These are phyloP conservation scores for Papilio demoleus DNA, from an alignment of 2,888 invertebrate genomes.

Conservation along the genomic window DNA sequence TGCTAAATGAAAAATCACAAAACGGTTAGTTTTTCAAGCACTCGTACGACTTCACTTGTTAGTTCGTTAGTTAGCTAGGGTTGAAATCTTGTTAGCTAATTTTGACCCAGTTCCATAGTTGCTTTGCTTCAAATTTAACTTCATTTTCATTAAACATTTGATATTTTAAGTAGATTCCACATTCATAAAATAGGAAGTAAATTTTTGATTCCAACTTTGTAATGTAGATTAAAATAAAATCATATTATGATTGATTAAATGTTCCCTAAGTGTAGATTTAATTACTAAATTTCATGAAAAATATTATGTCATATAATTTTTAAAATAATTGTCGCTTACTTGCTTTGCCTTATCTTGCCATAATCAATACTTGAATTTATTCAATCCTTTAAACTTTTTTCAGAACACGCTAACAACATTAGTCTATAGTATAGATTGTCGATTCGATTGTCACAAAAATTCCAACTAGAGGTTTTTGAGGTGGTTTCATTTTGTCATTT, in stretches of 20 bases:
- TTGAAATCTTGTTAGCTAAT: slow-evolving; percentile 38
- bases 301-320: no score
- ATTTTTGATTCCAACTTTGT: not conserved
- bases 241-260: not conserved
- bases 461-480: no score
- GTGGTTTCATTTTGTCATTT: no score
- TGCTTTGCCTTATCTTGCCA: no score
- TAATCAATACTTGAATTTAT: no score
- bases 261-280: no score
- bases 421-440: no score
- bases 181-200: not conserved
- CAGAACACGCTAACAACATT: no score
- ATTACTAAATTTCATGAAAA: no score
- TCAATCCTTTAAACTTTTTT: no score
- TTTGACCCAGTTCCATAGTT: slow-evolving; percentile 33
- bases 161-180: not conserved
- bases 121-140: slow-evolving; percentile 5
- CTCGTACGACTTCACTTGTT: slow-evolving; percentile 32
- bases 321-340: no score
- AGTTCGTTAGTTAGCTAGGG: slow-evolving; percentile 29
- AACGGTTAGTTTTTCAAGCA: slow-evolving; percentile 28
- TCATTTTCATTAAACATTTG: slow-evolving; percentile 8
- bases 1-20: slow-evolving; percentile 6
- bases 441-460: no score
- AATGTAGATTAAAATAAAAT: not conserved